Conservation (phyloP, 1,140 invertebrate species). For the Tetramorium alpestre region DNA sequence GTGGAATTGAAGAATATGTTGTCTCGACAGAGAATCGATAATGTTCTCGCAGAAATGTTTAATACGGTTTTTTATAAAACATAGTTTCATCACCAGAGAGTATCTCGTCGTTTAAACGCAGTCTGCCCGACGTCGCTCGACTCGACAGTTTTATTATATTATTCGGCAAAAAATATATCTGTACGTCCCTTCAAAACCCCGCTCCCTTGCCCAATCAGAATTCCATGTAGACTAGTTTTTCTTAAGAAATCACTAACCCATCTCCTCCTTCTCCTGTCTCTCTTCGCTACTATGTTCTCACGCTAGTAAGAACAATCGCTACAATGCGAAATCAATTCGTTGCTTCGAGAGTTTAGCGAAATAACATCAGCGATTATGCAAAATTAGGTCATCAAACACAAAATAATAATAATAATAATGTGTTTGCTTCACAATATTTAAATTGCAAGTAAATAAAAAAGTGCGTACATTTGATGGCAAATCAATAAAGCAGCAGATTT, state of each 20-base stretch:
- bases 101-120: constrained; percentile 74
- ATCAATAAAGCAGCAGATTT: background rate
- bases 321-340: constrained; percentile 77
- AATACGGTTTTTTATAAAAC: background rate
- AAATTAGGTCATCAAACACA: constrained; percentile 43
- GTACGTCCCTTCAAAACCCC: constrained; percentile 79
- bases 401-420: constrained; percentile 44
- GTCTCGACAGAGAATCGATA: constrained; percentile 10
- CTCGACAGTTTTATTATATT: constrained; percentile 66
- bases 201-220: constrained; percentile 67
- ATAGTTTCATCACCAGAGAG: constrained; percentile 42
- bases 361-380: background rate
- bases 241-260: background rate
- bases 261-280: background rate
- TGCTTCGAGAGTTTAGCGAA: constrained; percentile 49
- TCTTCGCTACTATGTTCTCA: background rate
- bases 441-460: constrained; percentile 11
- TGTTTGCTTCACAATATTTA: constrained; percentile 53
- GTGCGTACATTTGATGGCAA: constrained; percentile 39
- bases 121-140: constrained; percentile 77
- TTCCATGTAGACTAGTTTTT: background rate
- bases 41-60: constrained; percentile 7
- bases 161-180: constrained; percentile 58
- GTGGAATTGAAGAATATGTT: constrained; percentile 3
- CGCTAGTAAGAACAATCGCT: constrained; percentile 65